These are phyloP conservation scores for Mesitornis unicolor DNA, from an alignment of 2,113 vertebrate genomes.

Conservation along the genomic window DNA sequence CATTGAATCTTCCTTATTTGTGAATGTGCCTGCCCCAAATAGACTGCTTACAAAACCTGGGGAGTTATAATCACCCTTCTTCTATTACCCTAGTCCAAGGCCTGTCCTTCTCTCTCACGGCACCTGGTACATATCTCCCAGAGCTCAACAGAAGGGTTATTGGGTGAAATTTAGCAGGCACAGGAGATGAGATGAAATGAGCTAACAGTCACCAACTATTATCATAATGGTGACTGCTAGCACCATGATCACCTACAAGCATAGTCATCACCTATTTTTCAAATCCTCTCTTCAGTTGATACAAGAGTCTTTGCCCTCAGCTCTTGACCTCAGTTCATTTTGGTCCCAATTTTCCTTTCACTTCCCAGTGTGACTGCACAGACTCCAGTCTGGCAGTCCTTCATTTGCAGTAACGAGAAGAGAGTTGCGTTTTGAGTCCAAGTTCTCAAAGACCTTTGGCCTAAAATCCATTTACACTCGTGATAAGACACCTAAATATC, in stretches of 20 bases:
- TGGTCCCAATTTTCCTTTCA: not conserved
- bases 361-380: fast-evolving
- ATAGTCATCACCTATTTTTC: not conserved
- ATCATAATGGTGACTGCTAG: not conserved
- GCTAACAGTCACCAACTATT: not conserved
- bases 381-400: not conserved
- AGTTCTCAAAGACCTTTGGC: not conserved
- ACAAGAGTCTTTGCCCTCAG: not conserved
- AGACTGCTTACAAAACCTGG: not conserved
- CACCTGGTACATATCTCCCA: not conserved
- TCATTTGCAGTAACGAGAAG: not conserved
- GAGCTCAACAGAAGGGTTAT: not conserved
- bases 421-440: not conserved
- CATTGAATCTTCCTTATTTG: not conserved
- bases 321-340: not conserved
- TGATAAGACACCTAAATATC: not conserved
- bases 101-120: not conserved
- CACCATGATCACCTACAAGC: not conserved
- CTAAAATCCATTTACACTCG: not conserved
- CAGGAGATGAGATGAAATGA: not conserved
- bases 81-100: not conserved
- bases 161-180: not conserved
- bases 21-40: not conserved
- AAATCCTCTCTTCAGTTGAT: not conserved
- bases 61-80: not conserved